phyloP scores from a whole-genome alignment of 2,113 vertebrate species.

The Psittacara wagleri region DNA sequence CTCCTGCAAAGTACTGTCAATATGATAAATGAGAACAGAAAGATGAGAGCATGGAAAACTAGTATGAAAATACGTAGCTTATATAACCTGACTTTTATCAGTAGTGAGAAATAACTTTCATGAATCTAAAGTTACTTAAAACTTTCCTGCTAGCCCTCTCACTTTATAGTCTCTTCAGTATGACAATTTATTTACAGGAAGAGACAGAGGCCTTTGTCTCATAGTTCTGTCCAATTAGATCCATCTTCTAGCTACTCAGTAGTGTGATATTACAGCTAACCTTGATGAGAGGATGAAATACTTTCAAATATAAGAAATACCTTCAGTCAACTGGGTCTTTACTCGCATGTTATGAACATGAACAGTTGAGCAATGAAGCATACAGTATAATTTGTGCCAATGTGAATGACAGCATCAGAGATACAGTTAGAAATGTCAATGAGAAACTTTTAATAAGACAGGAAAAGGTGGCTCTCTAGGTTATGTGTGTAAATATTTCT shows the following conservation, averaged over 20 bases:
- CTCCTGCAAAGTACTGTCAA: background rate
- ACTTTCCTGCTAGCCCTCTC: background rate
- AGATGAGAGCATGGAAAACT: background rate
- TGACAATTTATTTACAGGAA: background rate
- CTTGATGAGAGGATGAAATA: background rate
- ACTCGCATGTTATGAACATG: background rate
- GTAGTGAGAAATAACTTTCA: background rate
- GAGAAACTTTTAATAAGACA: background rate
- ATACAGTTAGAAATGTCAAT: background rate
- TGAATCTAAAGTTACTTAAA: background rate
- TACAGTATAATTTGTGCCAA: background rate
- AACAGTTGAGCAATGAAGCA: background rate
- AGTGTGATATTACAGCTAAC: background rate
- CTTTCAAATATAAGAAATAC: background rate
- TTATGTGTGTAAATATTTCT: background rate
- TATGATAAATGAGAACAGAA: slow-evolving; percentile 21
- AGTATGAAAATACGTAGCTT: background rate
- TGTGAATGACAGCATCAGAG: background rate
- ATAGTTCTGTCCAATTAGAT: background rate
- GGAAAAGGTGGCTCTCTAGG: background rate
- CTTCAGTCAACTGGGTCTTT: slow-evolving; percentile 9
- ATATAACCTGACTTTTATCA: background rate
- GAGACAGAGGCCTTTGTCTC: background rate
- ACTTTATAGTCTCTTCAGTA: background rate
- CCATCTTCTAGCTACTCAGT: background rate